These are phyloP conservation scores for Chrysocyon brachyurus DNA, from an alignment of 2,797 vertebrate species.

Conservation along the genomic window DNA sequence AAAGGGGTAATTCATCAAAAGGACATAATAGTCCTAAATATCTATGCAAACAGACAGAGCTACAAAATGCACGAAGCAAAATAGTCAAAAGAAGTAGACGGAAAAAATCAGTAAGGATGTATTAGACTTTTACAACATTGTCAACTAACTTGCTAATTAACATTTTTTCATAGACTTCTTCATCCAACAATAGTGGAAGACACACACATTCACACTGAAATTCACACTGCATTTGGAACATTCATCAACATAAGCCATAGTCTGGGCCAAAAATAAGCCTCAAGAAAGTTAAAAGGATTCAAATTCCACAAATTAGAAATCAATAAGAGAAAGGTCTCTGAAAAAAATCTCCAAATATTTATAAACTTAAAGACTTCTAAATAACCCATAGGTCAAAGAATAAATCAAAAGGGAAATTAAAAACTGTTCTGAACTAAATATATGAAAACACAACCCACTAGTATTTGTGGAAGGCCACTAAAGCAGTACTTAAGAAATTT, in stretches of 20 bases:
- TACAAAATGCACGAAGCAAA: background rate
- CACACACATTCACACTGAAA: background rate
- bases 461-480: background rate
- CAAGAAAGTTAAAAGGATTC: background rate
- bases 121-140: background rate
- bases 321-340: background rate
- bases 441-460: background rate
- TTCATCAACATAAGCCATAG: background rate
- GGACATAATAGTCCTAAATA: background rate
- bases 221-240: background rate
- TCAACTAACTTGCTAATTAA: background rate
- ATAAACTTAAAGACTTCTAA: background rate
- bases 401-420: constrained; percentile 25
- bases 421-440: constrained; percentile 42
- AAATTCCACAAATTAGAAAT: background rate
- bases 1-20: background rate
- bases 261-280: background rate
- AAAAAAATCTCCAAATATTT: constrained; percentile 18
- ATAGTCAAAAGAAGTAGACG: background rate
- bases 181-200: background rate
- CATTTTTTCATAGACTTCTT: background rate
- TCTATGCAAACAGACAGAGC: background rate
- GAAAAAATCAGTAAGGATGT: background rate
- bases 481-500: background rate
- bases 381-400: background rate